These are phyloP conservation scores for Oncorhynchus clarkii DNA, from an alignment of 2,113 vertebrate genomes.

Conservation along the genomic window DNA sequence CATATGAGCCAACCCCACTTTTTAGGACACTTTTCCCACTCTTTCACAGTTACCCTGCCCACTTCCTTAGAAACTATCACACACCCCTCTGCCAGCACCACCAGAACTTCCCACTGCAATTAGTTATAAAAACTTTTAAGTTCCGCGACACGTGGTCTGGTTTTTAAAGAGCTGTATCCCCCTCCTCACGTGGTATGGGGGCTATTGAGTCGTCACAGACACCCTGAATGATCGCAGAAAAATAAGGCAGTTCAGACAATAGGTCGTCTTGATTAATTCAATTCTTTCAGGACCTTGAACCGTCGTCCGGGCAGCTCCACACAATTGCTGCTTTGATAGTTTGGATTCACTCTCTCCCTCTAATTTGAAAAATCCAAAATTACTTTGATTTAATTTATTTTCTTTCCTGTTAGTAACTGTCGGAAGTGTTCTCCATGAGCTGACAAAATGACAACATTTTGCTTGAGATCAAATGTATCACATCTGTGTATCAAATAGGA, in stretches of 20 bases:
- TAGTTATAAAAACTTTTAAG: conserved; percentile 84
- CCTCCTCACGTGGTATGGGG: conserved; percentile 74
- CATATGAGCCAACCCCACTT: conserved; percentile 45
- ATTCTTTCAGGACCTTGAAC: conserved; percentile 82
- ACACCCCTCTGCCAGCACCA: conserved; percentile 56
- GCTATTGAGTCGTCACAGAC: conserved; percentile 84
- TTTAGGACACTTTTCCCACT: conserved; percentile 66
- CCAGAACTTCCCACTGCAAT: conserved; percentile 81
- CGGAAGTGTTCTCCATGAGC: neutral
- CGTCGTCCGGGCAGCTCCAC: conserved; percentile 81
- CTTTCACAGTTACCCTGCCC: conserved; percentile 72
- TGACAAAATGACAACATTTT: neutral
- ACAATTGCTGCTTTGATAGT: conserved; percentile 81
- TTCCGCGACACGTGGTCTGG: conserved; percentile 76
- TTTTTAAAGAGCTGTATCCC: conserved; percentile 80
- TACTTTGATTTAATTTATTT: neutral
- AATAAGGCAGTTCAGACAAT: conserved; percentile 81
- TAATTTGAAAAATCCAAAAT: conserved; percentile 13
- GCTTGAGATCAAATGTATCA: neutral
- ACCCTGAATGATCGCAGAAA: conserved; percentile 82
- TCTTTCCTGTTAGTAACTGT: neutral
- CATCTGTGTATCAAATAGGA: neutral
- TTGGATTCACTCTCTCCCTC: conserved; percentile 52
- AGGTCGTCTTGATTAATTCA: conserved; percentile 84
- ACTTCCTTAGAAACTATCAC: conserved; percentile 80